These are phyloP conservation scores for Venturia canescens DNA, from an alignment of 1,140 invertebrate genomes.

Conservation along the genomic window DNA sequence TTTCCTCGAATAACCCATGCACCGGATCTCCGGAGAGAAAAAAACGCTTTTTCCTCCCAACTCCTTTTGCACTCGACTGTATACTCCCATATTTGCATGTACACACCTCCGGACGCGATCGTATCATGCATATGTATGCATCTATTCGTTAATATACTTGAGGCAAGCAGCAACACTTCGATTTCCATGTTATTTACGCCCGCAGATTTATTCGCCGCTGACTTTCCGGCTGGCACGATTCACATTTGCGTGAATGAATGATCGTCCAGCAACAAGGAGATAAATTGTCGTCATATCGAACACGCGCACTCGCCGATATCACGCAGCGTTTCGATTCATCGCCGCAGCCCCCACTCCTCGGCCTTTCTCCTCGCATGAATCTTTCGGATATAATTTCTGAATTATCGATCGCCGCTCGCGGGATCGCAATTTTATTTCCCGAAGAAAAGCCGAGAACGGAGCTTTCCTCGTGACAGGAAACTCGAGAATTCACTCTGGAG, in stretches of 20 bases:
- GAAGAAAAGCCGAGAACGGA: background rate
- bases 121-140: background rate
- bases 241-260: conserved; percentile 1
- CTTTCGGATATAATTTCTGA: background rate
- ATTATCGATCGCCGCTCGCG: background rate
- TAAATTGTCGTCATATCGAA: conserved; percentile 11
- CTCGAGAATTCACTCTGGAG: too few species aligned
- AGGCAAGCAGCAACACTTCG: background rate
- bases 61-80: too few species aligned
- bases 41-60: too few species aligned
- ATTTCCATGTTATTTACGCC: conserved; percentile 7
- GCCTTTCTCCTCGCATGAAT: background rate
- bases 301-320: background rate
- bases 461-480: too few species aligned
- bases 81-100: background rate
- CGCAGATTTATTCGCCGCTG: background rate
- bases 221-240: background rate
- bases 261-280: background rate
- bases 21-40: too few species aligned
- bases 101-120: background rate
- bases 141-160: background rate
- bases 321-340: background rate
- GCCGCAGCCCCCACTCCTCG: background rate
- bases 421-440: too few species aligned
- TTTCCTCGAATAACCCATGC: too few species aligned